These are phyloP conservation scores for Lepus townsendii DNA, from an alignment of 2,797 vertebrate genomes.

Conservation along the genomic window DNA sequence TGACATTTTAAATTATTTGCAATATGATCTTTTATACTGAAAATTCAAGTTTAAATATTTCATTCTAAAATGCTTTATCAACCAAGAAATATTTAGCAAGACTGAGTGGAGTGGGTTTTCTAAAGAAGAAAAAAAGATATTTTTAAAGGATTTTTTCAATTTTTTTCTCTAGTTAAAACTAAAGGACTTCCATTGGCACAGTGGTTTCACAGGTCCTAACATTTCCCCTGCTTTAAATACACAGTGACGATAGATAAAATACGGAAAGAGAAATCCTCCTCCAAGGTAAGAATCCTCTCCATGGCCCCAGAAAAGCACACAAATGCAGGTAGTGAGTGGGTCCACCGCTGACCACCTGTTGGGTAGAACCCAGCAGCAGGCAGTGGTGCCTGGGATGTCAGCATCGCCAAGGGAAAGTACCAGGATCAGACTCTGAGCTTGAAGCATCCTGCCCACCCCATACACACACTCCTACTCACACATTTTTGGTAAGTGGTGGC, in stretches of 20 bases:
- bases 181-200: background rate
- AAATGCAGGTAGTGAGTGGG: background rate
- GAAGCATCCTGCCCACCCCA: background rate
- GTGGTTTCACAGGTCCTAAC: background rate
- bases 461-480: too few relatives aligned
- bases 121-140: background rate
- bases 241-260: background rate
- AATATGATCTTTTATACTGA: background rate
- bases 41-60: constrained; percentile 36
- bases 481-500: background rate
- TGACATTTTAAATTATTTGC: constrained; percentile 50
- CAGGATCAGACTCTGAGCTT: background rate
- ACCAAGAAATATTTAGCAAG: constrained; percentile 32
- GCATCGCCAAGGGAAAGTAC: background rate
- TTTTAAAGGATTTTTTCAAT: constrained; percentile 66
- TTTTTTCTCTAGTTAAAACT: background rate
- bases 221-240: constrained; percentile 22
- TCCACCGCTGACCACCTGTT: background rate
- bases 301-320: background rate
- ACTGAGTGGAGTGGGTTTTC: background rate
- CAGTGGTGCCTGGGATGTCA: background rate
- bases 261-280: background rate
- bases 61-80: constrained; percentile 10
- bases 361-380: background rate
- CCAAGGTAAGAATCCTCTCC: background rate